phyloP scores from a whole-genome alignment of 2,888 invertebrate genomes.

The Rhagonycha lutea region DNA sequence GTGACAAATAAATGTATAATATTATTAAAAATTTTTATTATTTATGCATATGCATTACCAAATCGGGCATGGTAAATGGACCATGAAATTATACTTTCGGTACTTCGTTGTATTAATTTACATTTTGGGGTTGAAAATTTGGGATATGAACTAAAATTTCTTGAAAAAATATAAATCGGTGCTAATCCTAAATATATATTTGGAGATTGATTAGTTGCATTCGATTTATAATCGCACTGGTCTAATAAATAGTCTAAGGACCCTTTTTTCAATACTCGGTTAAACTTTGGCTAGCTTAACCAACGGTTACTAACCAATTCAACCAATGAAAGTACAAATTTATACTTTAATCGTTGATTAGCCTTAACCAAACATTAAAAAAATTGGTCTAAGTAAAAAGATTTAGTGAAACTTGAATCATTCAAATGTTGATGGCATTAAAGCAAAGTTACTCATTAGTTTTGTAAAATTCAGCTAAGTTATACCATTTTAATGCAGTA shows the following conservation, averaged over 20 bases:
- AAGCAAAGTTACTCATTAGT: not conserved
- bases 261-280: too few relatives aligned
- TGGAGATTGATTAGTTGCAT: too few relatives aligned
- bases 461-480: not conserved
- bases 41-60: not conserved
- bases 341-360: too few relatives aligned
- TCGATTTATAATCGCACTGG: too few relatives aligned
- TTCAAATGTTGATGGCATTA: not conserved
- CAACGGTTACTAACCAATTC: too few relatives aligned
- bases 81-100: not conserved
- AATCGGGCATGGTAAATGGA: not conserved
- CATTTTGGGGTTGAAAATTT: too few relatives aligned
- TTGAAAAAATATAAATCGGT: not conserved
- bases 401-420: not conserved
- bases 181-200: not conserved
- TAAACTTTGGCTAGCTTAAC: too few relatives aligned
- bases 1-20: slow-evolving; percentile 50
- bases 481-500: not conserved
- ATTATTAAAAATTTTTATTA: slow-evolving; percentile 3
- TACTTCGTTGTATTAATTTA: not conserved
- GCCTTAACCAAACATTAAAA: too few relatives aligned
- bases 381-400: not conserved
- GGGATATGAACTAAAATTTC: not conserved
- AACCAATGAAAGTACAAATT: too few relatives aligned
- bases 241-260: too few relatives aligned